phyloP scores from a whole-genome alignment of 1,140 invertebrate species.

The Drosophila bipectinata region DNA sequence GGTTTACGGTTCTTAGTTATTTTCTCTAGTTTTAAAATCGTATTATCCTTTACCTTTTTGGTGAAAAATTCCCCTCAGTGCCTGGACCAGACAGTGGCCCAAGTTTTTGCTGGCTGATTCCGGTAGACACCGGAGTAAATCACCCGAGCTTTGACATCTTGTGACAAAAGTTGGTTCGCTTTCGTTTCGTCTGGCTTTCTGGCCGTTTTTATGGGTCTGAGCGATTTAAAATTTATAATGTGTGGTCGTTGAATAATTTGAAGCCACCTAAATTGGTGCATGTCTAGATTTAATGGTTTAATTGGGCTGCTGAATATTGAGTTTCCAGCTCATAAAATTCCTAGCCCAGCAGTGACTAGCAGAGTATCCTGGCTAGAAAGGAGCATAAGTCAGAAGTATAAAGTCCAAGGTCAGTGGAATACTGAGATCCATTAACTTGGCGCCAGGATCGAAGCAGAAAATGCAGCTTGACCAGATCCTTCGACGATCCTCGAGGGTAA shows the following conservation, averaged over 20 bases:
- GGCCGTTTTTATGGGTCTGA: conserved; percentile 54
- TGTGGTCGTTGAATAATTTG: conserved; percentile 82
- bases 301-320: conserved; percentile 56
- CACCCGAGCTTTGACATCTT: conserved; percentile 73
- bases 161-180: conserved; percentile 64
- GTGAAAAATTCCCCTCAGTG: conserved; percentile 9
- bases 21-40: no score
- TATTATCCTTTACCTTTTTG: not conserved
- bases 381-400: not conserved
- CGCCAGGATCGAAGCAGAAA: conserved; percentile 41
- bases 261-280: conserved; percentile 79
- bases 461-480: conserved; percentile 37
- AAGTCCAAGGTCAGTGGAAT: conserved; percentile 21
- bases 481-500: conserved; percentile 9
- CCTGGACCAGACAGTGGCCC: conserved; percentile 33
- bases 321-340: conserved; percentile 22
- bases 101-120: conserved; percentile 46
- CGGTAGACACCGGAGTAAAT: conserved; percentile 65
- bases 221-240: conserved; percentile 78
- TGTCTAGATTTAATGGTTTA: conserved; percentile 81
- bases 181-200: not conserved
- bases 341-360: not conserved
- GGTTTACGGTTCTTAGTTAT: not conserved
- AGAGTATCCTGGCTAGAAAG: conserved; percentile 6
- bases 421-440: conserved; percentile 65